phyloP scores from a whole-genome alignment of 1,140 invertebrate genomes.

The Drosophila pseudoobscura region DNA sequence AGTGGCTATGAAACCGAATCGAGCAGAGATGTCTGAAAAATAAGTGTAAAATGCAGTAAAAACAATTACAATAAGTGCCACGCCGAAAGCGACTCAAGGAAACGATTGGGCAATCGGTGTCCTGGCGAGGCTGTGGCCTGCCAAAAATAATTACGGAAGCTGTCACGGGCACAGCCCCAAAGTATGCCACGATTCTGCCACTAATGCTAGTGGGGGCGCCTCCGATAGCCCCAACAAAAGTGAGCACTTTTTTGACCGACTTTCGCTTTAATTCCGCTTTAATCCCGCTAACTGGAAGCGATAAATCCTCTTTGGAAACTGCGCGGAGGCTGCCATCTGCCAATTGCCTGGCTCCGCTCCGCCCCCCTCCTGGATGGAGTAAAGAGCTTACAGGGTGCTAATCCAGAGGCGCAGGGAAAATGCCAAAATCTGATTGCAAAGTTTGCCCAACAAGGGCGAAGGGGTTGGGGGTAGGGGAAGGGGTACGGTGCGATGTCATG shows the following conservation, averaged over 20 bases:
- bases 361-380: conserved; percentile 20
- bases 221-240: background rate
- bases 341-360: background rate
- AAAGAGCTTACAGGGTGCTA: conserved; percentile 52
- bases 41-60: too few relatives aligned
- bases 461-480: background rate
- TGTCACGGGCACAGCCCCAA: too few relatives aligned
- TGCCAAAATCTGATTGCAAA: conserved; percentile 54
- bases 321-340: conserved; percentile 26
- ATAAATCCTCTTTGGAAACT: conserved; percentile 37
- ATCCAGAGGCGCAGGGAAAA: conserved; percentile 49
- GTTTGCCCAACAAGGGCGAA: conserved; percentile 28
- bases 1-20: background rate
- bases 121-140: too few relatives aligned
- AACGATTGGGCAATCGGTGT: too few relatives aligned
- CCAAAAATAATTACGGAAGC: too few relatives aligned
- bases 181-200: too few relatives aligned
- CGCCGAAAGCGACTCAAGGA: too few relatives aligned
- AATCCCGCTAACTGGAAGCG: background rate
- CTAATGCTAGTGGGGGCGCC: too few relatives aligned
- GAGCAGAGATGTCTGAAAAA: background rate
- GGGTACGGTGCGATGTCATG: conserved; percentile 40
- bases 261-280: background rate
- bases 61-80: too few relatives aligned
- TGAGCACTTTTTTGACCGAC: conserved; percentile 8